Evolutionary conservation across 1,140 invertebrate genomes (phyloP), one percentile per base, ranked within the genome.

Genomic region (Drosophila pallidifrons): DNA sequence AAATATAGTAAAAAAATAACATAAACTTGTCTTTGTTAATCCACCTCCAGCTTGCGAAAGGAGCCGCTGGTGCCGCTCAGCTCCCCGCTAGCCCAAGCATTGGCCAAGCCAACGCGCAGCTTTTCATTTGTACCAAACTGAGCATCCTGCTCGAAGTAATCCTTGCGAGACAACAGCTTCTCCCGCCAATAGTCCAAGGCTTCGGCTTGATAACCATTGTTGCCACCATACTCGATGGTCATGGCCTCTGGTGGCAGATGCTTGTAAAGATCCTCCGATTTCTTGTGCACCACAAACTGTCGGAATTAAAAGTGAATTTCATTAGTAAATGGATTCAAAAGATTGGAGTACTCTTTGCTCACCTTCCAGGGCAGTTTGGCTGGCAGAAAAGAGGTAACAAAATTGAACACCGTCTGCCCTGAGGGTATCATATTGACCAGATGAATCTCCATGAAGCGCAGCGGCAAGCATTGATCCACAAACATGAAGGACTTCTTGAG

Each of bases 161-260:
- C 92, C 35, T 92, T 83, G 60, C 93, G 85, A 7, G 81, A 90
- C 46, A 88, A 75, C 20, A 94, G 75, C 77, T 94, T 94, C 3
- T 92, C 91, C 25, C 93, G 93, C 94, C 94, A 95, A 28, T 93
- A 78, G 38, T 93, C 94, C 93, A 92, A 52, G 46, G 92, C 91
- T 73, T 94, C 93, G 38, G 57, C 83, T 15, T 93, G 64, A 0
- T 93, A 78, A 28, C 94, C 94, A 68, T 92, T 93, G 59, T 92
- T 90, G 8, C 94, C 94, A 1, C 95, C 94, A 60, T 94, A 94
- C 69, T 95, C 95, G 43, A 93, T 93, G 7, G 94, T 94, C 54
- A 95, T 78, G 2, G 93, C 90, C n/a, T 94, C 93, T 11, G 91
- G 55, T 0, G 94, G 93, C 8, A 94, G 76, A 65, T 91, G 93